phyloP scores from a whole-genome alignment of 2,797 vertebrate species.

The Enteromius paludinosus region DNA sequence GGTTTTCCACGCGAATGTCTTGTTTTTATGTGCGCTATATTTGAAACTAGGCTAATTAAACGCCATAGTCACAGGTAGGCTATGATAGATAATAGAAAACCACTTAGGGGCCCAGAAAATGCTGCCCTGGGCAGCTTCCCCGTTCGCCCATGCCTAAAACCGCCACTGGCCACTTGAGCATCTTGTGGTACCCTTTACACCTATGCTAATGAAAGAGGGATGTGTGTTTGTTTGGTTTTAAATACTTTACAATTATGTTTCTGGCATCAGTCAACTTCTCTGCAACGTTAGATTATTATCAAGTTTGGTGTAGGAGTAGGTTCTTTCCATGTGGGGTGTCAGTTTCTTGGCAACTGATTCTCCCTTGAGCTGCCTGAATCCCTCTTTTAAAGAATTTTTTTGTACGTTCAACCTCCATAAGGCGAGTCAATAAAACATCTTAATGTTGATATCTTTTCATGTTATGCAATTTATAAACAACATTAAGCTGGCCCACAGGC shows the following conservation, averaged over 20 bases:
- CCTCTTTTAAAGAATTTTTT: background rate
- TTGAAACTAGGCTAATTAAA: no score
- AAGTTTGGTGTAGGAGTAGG: background rate
- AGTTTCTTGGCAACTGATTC: slow-evolving; percentile 2
- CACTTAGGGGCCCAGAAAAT: no score
- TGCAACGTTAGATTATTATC: background rate
- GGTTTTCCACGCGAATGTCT: no score
- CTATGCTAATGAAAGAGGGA: background rate
- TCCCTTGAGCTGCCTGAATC: slow-evolving; percentile 1
- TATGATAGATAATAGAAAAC: no score
- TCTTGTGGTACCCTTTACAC: background rate
- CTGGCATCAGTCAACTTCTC: background rate
- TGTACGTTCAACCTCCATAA: background rate
- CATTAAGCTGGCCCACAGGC: background rate
- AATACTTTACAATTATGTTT: background rate
- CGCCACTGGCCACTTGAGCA: background rate
- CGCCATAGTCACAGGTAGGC: no score
- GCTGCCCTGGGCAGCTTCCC: no score
- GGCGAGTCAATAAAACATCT: slow-evolving; percentile 13
- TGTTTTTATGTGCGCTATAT: no score
- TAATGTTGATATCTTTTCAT: slow-evolving; percentile 1
- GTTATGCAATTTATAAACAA: slow-evolving; percentile 20
- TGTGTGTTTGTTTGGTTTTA: background rate
- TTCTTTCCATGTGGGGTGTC: background rate
- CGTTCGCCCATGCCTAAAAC: no score